Base-by-base conservation (phyloP, 2,888 invertebrate genomes). In the Resseliella maxima region DNA sequence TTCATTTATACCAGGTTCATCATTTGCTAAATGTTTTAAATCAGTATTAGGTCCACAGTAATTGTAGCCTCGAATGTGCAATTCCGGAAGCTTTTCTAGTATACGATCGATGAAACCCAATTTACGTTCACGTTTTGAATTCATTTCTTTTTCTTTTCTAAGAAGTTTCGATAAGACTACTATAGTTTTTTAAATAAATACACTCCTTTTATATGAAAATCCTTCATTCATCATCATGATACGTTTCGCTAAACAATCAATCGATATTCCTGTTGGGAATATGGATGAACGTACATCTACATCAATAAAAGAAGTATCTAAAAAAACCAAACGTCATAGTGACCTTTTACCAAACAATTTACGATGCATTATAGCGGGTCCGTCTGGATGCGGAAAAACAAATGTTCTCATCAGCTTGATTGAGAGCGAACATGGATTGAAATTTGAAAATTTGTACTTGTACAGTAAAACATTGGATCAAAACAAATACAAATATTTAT, bases 381-480 rank as follows among this genome's bases (percentile, higher is more conserved):
- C 54, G 3, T 54, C 54, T 54, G 64, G 64, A 3, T n/a, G 64
- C 3, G 64, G 64, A 27, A 31, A 64, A 64, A 64, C 64, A 18
- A 27, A 64, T 15, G 64, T 64, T 64, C 64, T 64, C 64, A 64
- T 64, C 31, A 64, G 64, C 18, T 64, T 64, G 31, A 64, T 64
- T 64, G 24, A 27, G 64, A 64, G 64, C 31, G 64, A 64, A 64
- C 24, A 64, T 64, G 64, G 64, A 64, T 64, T 64, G 31, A 64
- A 64, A 64, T 64, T 64, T 64, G 64, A 64, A 27, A 64, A 64
- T 64, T 64, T 64, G 15, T 64, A 31, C 24, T 64, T 64, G 15
- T 64, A 64, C 27, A 64, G 64, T 64, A 64, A 64, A 64, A 64
- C 64, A 64, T 64, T 64, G 27, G 64, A 64, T 27, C 64, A 64